Percentiles rank a stretch among this genome's conserved stretches.
Evolutionary conservation across 2,888 invertebrate genomes (phyloP).

Genomic region (Plebejus anna): DNA sequence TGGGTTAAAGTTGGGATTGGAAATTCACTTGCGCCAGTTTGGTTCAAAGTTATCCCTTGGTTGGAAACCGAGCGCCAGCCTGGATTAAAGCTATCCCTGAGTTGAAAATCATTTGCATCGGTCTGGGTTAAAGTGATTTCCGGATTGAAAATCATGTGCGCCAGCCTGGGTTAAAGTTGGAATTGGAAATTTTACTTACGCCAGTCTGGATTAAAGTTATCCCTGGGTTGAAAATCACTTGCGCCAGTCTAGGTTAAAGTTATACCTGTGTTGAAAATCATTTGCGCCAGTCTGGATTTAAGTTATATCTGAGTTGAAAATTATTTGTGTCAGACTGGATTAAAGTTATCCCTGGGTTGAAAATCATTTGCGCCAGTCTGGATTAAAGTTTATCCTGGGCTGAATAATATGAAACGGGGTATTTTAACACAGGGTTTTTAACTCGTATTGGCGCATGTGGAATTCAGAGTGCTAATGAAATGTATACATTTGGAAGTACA

Average conservation of each 20-base stretch:
- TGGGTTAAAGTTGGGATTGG: background rate
- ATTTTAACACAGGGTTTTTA: background rate
- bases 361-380: no score
- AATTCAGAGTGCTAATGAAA: background rate
- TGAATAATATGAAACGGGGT: background rate
- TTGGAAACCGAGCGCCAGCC: no score
- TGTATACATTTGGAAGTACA: background rate
- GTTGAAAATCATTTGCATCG: no score
- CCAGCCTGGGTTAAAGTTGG: background rate
- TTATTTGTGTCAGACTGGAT: background rate
- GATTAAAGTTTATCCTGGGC: no score
- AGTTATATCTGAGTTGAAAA: background rate
- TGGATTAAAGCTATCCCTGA: no score
- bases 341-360: background rate
- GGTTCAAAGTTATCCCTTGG: background rate
- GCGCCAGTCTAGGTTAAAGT: no score
- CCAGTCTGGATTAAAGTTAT: no score
- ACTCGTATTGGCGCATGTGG: background rate
- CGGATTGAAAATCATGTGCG: background rate
- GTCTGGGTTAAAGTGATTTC: background rate
- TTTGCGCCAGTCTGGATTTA: no score
- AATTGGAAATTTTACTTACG: background rate
- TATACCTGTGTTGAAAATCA: no score
- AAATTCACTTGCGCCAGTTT: no score
- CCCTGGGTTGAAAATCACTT: no score